Conservation (phyloP, 2,113 vertebrate species). For the Hipposideros armiger region DNA sequence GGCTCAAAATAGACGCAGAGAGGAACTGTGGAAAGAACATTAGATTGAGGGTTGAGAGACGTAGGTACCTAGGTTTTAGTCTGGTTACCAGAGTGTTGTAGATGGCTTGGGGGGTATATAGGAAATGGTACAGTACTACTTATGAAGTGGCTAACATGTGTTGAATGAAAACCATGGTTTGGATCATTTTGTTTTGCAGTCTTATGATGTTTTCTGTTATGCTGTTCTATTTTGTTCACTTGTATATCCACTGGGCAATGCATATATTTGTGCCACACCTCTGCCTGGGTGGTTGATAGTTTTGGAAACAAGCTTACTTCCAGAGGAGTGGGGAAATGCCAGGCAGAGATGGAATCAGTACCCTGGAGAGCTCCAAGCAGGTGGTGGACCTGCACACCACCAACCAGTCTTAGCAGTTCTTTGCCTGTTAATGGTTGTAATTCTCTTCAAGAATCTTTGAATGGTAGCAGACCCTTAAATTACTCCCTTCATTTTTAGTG, state of each 20-base stretch:
- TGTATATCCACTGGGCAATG: not conserved
- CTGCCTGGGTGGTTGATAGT: not conserved
- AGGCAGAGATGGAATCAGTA: conserved; percentile 44
- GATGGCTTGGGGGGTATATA: not conserved
- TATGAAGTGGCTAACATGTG: not conserved
- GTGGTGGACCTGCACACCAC: rapidly evolving
- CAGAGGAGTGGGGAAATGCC: not conserved
- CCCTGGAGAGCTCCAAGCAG: conserved; percentile 64
- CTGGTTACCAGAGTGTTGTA: not conserved
- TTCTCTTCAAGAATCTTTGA: conserved; percentile 1
- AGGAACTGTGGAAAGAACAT: not conserved
- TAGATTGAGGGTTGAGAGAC: not conserved
- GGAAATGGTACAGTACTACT: not conserved
- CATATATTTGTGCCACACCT: not conserved
- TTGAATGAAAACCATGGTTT: conserved; percentile 31
- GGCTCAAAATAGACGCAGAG: conserved; percentile 33
- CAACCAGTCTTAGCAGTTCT: not conserved
- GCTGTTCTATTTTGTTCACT: conserved; percentile 21
- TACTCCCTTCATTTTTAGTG: not conserved
- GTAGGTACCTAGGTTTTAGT: not conserved
- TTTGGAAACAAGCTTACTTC: conserved; percentile 29
- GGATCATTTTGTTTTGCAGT: conserved; percentile 49
- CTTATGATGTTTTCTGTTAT: conserved; percentile 27
- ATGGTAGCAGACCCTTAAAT: not conserved
- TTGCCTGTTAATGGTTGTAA: not conserved